Evolutionary conservation across 2,888 invertebrate genomes (phyloP), one percentile per base, ranked within the genome.

Genomic region (Dendrolimus houi): DNA sequence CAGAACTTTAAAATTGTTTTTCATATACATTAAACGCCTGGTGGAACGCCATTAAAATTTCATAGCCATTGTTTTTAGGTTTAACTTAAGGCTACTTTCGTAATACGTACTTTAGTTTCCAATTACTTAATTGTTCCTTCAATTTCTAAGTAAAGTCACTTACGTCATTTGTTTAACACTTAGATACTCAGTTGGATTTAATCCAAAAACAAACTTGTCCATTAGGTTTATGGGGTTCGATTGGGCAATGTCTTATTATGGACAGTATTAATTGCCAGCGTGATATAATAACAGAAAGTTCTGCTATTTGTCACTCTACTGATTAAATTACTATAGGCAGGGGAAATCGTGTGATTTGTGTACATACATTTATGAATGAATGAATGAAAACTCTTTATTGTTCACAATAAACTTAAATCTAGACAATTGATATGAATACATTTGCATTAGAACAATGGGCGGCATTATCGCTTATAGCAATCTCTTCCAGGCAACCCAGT

Each of bases 191-290:
- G 40, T 41, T n/a, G 54, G 54, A 29, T 29, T 54, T 29, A 54
- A 54, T 54, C 40, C 54, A 54, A 40, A 29, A 54, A 54, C 54
- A n/a, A 54, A 54, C 54, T 54, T 54, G 9, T 40, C 54, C 54
- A 54, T 54, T 54, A 54, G 2, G 54, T 12, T n/a, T 7, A 29
- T 41, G 29, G 54, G 54, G 54, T 40, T 54, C 54, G 29, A n/a
- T 54, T 17, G 40, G 47, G 47, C 12, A 47, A 47, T 47, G 47
- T 47, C 9, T 29, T 29, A 29, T 29, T 29, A 53, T 13, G 17
- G 53, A n/a, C n/a, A 53, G 10, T 17, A 17, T 29, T 29, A 17
- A 8, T 9, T 17, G 10, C 52, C 52, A 13, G 52, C 10, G 7
- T 52, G n/a, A n/a, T 52, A n/a, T 52, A 12, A 12, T 10, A 52